These are phyloP conservation scores for Varecia variegata DNA, from an alignment of 2,797 vertebrate genomes.

Conservation along the genomic window DNA sequence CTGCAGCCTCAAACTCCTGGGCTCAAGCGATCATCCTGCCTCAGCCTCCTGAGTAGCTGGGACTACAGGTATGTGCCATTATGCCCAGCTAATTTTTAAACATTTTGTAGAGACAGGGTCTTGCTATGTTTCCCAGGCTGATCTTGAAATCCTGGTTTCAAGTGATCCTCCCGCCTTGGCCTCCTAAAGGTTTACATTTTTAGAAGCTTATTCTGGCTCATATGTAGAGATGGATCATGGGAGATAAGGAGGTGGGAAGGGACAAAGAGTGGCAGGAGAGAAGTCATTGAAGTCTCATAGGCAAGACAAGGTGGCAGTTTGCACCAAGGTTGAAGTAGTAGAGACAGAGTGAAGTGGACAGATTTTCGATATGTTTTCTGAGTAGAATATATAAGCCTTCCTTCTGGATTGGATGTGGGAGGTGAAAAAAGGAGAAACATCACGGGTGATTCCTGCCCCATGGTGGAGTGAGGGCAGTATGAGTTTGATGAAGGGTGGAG, in stretches of 20 bases:
- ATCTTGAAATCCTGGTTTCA: not conserved
- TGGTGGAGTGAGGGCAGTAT: not conserved
- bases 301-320: not conserved
- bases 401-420: not conserved
- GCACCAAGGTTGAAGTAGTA: not conserved
- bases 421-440: not conserved
- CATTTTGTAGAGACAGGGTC: not conserved
- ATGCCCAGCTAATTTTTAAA: not conserved
- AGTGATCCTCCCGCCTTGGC: not conserved
- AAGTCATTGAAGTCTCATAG: not conserved
- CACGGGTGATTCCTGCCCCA: not conserved
- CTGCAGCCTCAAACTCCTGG: not conserved
- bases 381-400: not conserved
- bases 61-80: not conserved
- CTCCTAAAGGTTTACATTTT: not conserved
- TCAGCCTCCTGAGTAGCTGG: not conserved
- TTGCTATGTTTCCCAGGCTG: not conserved
- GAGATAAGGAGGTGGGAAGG: not conserved
- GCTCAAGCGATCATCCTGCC: not conserved
- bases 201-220: conserved; percentile 6
- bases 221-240: not conserved
- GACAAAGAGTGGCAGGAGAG: not conserved
- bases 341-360: not conserved
- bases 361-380: not conserved
- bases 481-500: not conserved